These are phyloP conservation scores for Mimas tiliae DNA, from an alignment of 2,888 invertebrate species.

Conservation along the genomic window DNA sequence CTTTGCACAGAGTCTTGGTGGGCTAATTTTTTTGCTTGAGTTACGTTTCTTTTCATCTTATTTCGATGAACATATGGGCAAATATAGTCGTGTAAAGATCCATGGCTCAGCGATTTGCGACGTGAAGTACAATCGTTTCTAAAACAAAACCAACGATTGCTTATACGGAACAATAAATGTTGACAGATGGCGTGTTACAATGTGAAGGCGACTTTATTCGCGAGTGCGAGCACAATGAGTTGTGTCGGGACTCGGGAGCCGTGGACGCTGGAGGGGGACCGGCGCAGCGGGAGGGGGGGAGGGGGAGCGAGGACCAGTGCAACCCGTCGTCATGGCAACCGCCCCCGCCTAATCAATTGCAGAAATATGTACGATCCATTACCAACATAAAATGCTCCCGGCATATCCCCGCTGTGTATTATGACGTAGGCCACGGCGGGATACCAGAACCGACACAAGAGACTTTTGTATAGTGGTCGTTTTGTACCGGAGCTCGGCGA, in stretches of 20 bases:
- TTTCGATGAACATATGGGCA: too few relatives aligned
- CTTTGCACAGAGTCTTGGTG: too few relatives aligned
- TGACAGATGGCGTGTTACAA: conserved; percentile 26
- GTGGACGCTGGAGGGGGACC: conserved; percentile 35
- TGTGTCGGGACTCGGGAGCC: conserved; percentile 41
- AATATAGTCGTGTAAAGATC: not conserved
- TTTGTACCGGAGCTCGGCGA: conserved; percentile 61
- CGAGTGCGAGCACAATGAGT: conserved; percentile 48
- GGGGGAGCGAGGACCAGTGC: conserved; percentile 47
- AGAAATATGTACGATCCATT: conserved; percentile 82
- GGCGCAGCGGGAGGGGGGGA: conserved; percentile 35
- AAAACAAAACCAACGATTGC: conserved; percentile 21
- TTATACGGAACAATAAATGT: conserved; percentile 21
- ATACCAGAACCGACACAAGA: conserved; percentile 39
- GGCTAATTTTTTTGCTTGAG: too few relatives aligned
- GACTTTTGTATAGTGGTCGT: conserved; percentile 53
- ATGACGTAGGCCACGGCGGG: conserved; percentile 27
- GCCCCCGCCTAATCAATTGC: conserved; percentile 85
- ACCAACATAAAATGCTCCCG: conserved; percentile 53
- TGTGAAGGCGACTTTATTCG: conserved; percentile 36
- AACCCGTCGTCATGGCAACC: conserved; percentile 75
- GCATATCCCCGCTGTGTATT: conserved; percentile 42
- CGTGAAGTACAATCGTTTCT: conserved; percentile 2
- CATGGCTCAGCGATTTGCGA: not conserved
- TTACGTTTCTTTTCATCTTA: too few relatives aligned